These are phyloP conservation scores for Eudyptes chrysolophus DNA, from an alignment of 2,113 vertebrate species.

Conservation along the genomic window DNA sequence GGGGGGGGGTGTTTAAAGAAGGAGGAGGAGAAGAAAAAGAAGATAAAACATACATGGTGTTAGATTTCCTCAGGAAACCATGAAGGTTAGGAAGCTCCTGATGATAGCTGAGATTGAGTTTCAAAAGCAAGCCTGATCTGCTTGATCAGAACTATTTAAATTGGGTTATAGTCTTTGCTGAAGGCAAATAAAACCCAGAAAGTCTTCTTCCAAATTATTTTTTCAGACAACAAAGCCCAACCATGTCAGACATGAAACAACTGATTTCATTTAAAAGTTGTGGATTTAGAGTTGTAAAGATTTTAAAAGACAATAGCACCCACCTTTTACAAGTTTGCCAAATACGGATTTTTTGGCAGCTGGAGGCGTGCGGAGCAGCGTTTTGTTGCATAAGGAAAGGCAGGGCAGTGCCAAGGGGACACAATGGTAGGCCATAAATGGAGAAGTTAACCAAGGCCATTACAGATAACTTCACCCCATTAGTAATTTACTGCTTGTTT, in stretches of 20 bases:
- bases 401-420: neutral
- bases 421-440: neutral
- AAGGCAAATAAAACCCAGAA: neutral
- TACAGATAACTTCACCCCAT: neutral
- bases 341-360: neutral
- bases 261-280: neutral
- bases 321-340: neutral
- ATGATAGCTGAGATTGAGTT: neutral
- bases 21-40: neutral
- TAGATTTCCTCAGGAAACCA: neutral
- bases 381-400: neutral
- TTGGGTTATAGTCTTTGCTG: neutral
- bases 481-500: neutral
- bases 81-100: neutral
- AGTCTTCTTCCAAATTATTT: neutral
- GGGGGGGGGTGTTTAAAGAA: neutral
- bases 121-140: neutral
- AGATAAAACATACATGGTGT: neutral
- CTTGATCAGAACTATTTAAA: neutral
- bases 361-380: fast-evolving
- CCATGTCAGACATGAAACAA: neutral
- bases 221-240: neutral
- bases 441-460: neutral
- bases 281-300: neutral
- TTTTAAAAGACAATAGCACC: neutral